These are phyloP conservation scores for Dendrolimus punctatus DNA, from an alignment of 1,140 invertebrate genomes.

Conservation along the genomic window DNA sequence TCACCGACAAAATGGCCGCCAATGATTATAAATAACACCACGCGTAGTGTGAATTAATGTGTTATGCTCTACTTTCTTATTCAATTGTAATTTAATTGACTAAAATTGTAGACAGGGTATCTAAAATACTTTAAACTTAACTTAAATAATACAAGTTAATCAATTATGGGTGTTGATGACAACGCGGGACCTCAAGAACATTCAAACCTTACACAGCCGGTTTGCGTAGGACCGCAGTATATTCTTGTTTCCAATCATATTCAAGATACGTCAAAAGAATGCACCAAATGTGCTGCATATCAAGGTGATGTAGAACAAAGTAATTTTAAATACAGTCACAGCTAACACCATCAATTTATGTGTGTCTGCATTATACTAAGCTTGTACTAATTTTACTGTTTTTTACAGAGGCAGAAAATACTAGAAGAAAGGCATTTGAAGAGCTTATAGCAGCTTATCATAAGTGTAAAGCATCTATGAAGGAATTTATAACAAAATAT, in stretches of 20 bases:
- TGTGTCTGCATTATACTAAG: too few relatives aligned
- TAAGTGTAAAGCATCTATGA: slow-evolving; percentile 42
- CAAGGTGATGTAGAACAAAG: too few relatives aligned
- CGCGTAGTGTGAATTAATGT: too few relatives aligned
- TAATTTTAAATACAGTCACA: too few relatives aligned
- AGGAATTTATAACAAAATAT: slow-evolving; percentile 56
- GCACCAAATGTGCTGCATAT: background rate
- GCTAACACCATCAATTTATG: too few relatives aligned
- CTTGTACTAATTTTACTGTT: too few relatives aligned
- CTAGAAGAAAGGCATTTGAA: slow-evolving; percentile 35
- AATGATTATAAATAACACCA: too few relatives aligned
- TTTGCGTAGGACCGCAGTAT: slow-evolving; percentile 24
- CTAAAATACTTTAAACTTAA: background rate
- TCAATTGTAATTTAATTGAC: too few relatives aligned
- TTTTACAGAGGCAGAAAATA: slow-evolving; percentile 10
- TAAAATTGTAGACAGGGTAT: background rate
- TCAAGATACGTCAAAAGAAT: slow-evolving; percentile 17
- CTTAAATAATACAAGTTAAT: slow-evolving; percentile 8
- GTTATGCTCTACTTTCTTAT: too few relatives aligned
- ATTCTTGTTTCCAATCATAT: slow-evolving; percentile 45
- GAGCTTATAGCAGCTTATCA: slow-evolving; percentile 40
- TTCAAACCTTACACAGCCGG: slow-evolving; percentile 13
- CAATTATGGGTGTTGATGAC: slow-evolving; percentile 32
- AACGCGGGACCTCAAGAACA: slow-evolving; percentile 19
- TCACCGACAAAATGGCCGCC: too few relatives aligned